phyloP scores from a whole-genome alignment of 2,888 invertebrate genomes.

The Willowsia nigromaculata region DNA sequence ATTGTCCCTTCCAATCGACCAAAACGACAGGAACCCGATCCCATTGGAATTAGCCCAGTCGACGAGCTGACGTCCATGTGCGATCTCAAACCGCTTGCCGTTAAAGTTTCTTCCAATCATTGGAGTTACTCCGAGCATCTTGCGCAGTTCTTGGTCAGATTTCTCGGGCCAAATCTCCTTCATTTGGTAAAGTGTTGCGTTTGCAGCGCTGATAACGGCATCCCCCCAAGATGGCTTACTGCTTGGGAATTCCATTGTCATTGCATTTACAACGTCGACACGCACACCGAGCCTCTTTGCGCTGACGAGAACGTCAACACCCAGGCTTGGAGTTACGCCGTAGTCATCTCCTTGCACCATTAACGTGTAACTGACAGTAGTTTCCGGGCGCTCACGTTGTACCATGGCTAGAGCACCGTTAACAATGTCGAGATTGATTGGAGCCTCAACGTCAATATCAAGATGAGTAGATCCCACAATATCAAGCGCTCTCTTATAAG shows the following conservation, averaged over 20 bases:
- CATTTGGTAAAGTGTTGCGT: conserved; percentile 70
- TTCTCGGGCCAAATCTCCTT: conserved; percentile 76
- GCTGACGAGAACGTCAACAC: conserved; percentile 68
- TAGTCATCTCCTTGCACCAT: conserved; percentile 77
- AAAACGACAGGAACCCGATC: conserved; percentile 75
- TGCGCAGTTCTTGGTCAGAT: conserved; percentile 64
- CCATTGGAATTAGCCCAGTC: conserved; percentile 73
- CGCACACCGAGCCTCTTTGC: conserved; percentile 73
- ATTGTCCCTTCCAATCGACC: conserved; percentile 76
- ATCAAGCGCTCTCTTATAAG: conserved; percentile 71
- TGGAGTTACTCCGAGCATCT: conserved; percentile 74
- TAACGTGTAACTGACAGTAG: conserved; percentile 72
- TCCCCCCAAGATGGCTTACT: conserved; percentile 71
- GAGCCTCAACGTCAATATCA: conserved; percentile 73
- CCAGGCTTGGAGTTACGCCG: conserved; percentile 70
- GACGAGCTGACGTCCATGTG: conserved; percentile 67
- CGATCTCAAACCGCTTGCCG: conserved; percentile 58
- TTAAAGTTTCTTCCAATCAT: conserved; percentile 76
- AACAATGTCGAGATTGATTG: conserved; percentile 67
- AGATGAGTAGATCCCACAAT: conserved; percentile 61
- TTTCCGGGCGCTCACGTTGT: conserved; percentile 68
- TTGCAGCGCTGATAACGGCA: conserved; percentile 70
- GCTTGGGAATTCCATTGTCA: conserved; percentile 72
- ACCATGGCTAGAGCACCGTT: conserved; percentile 72
- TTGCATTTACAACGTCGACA: conserved; percentile 72